phyloP scores from a whole-genome alignment of 2,888 invertebrate genomes.

The Stenodema calcarata region DNA sequence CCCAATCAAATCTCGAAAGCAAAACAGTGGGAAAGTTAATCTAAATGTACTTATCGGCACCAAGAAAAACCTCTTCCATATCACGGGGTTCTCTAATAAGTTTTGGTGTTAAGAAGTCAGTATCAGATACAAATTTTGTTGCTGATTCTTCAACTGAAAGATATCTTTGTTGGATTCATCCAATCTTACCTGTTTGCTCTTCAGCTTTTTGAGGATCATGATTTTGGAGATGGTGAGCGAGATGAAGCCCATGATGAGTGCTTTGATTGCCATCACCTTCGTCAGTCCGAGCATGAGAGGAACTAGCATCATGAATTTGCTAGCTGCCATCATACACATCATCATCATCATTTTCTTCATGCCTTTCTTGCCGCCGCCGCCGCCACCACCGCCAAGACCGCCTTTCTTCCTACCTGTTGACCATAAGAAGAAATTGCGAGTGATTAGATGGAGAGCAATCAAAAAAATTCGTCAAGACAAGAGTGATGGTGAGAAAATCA shows the following conservation, averaged over 20 bases:
- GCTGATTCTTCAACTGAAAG: neutral
- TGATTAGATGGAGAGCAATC: too few relatives aligned
- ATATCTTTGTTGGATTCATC: too few relatives aligned
- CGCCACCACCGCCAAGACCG: slow-evolving; percentile 55
- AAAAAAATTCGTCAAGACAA: too few relatives aligned
- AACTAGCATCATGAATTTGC: slow-evolving; percentile 56
- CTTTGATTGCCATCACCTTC: slow-evolving; percentile 57
- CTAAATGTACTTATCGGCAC: too few relatives aligned
- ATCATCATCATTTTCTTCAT: slow-evolving; percentile 59
- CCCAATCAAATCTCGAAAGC: neutral
- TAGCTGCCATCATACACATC: slow-evolving; percentile 57
- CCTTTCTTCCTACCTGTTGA: slow-evolving; percentile 55
- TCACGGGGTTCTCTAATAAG: too few relatives aligned
- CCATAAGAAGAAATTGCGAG: neutral
- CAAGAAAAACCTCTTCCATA: too few relatives aligned
- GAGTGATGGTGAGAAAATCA: neutral
- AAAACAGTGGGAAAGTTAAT: neutral
- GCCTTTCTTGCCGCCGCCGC: slow-evolving; percentile 56
- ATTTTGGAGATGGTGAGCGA: slow-evolving; percentile 57
- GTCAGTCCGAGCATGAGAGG: slow-evolving; percentile 57
- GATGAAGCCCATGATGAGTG: slow-evolving; percentile 55
- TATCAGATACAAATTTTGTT: neutral
- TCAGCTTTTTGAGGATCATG: slow-evolving; percentile 57
- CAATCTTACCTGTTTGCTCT: slow-evolving; percentile 50
- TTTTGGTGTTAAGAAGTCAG: neutral